Conservation (phyloP, 1,140 invertebrate genomes). For the Heliconius congener region DNA sequence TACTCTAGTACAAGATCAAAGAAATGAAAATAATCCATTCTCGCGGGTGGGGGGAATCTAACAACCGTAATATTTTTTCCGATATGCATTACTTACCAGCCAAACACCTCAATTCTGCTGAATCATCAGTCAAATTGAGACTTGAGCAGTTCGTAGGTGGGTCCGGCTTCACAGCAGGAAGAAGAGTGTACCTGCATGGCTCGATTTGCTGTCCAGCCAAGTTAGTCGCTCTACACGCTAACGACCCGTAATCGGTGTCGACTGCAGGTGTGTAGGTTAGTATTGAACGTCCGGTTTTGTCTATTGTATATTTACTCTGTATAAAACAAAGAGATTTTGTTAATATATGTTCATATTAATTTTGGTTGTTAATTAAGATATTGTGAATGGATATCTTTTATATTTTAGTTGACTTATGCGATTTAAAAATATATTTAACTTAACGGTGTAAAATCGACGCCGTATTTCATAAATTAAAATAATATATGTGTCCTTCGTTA, state of each 20-base stretch:
- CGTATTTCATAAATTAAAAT: neutral
- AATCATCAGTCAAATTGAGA: constrained; percentile 88
- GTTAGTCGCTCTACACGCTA: constrained; percentile 86
- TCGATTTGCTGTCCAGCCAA: constrained; percentile 85
- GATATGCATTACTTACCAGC: constrained; percentile 50
- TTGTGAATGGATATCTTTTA: no score
- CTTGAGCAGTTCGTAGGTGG: constrained; percentile 89
- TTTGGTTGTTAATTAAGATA: neutral
- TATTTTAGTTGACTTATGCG: no score
- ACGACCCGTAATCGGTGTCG: constrained; percentile 87
- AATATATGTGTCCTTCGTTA: no score
- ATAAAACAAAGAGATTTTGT: constrained; percentile 21
- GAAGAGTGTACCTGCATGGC: constrained; percentile 86
- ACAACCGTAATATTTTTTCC: neutral
- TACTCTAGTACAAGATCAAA: no score
- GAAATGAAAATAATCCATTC: no score
- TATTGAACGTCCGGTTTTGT: constrained; percentile 80
- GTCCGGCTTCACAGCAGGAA: constrained; percentile 88
- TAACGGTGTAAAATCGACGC: no score
- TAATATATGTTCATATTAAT: neutral
- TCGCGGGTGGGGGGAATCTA: no score
- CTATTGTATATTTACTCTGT: constrained; percentile 63
- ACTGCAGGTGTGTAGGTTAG: constrained; percentile 89
- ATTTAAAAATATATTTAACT: no score
- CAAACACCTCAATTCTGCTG: constrained; percentile 83